Percentiles rank a stretch among this genome's conserved stretches.
Conservation (phyloP, 1,140 invertebrate species). For the Drosophila asahinai region DNA sequence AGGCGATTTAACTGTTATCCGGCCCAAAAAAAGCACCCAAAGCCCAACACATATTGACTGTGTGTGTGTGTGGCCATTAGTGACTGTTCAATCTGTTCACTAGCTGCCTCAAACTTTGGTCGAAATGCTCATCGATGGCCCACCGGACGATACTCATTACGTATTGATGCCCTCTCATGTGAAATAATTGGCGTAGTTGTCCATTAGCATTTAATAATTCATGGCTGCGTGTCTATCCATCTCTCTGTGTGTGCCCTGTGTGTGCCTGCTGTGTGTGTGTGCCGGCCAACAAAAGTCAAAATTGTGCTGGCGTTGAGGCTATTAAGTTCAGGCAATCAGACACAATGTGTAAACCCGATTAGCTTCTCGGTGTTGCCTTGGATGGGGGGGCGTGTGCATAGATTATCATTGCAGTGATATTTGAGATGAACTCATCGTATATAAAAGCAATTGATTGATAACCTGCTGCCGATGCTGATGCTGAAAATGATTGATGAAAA, state of each 20-base stretch:
- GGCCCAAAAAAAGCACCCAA: background rate
- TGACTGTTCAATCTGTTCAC: slow-evolving; percentile 64
- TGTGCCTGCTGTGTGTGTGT: slow-evolving; percentile 1
- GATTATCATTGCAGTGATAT: slow-evolving; percentile 31
- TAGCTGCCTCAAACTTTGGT: slow-evolving; percentile 41
- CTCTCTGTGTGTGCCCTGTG: slow-evolving; percentile 1
- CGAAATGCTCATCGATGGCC: slow-evolving; percentile 19
- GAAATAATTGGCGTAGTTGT: slow-evolving; percentile 76
- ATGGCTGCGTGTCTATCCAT: slow-evolving; percentile 40
- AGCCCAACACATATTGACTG: background rate
- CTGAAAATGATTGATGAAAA: slow-evolving; percentile 1
- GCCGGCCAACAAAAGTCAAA: slow-evolving; percentile 33
- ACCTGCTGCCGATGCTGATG: background rate
- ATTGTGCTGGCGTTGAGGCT: slow-evolving; percentile 33
- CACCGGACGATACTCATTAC: slow-evolving; percentile 59
- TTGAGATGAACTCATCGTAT: slow-evolving; percentile 12
- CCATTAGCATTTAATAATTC: slow-evolving; percentile 76
- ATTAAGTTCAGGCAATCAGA: slow-evolving; percentile 49
- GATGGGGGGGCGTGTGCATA: background rate
- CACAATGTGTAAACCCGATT: slow-evolving; percentile 45
- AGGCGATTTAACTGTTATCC: slow-evolving; percentile 30
- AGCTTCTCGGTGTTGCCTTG: slow-evolving; percentile 16
- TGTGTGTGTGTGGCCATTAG: slow-evolving; percentile 12
- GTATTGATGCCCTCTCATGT: slow-evolving; percentile 77
- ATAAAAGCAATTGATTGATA: slow-evolving; percentile 23